Evolutionary conservation across 2,113 vertebrate species (phyloP).

Genomic region (Fulmarus glacialis): DNA sequence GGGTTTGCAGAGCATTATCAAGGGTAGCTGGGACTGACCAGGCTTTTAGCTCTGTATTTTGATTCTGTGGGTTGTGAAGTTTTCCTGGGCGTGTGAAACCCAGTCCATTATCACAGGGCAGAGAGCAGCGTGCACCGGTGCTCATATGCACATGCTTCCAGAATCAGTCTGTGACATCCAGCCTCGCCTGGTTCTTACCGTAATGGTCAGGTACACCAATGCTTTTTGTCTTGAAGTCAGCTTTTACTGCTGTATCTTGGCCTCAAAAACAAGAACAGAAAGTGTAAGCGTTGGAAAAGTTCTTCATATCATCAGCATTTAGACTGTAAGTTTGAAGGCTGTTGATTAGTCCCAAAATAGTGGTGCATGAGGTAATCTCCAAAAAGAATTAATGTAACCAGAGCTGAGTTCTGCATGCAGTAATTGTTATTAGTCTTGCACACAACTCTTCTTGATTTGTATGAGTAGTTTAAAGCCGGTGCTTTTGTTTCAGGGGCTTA

Average conservation of each 20-base stretch:
- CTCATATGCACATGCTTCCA: background rate
- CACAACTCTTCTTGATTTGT: background rate
- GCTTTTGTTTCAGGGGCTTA: conserved; percentile 78
- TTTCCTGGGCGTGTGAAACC: background rate
- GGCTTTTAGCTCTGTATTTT: background rate
- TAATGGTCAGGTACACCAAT: background rate
- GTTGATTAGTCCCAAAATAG: background rate
- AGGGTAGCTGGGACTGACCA: background rate
- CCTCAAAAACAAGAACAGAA: background rate
- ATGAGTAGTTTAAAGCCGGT: background rate
- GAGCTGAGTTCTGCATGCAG: background rate
- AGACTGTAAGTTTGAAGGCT: background rate
- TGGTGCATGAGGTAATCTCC: background rate
- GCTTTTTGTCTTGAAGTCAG: background rate
- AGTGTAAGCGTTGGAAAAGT: background rate
- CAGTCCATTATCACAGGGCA: background rate
- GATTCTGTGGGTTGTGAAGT: background rate
- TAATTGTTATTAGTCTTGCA: background rate
- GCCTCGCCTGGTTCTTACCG: background rate
- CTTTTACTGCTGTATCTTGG: background rate
- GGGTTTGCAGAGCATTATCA: background rate
- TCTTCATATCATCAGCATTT: background rate
- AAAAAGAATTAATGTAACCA: background rate
- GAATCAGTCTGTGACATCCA: background rate
- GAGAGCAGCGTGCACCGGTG: rapidly evolving